Evolutionary conservation across 2,888 invertebrate species (phyloP).

Genomic region (Meteorus colon): DNA sequence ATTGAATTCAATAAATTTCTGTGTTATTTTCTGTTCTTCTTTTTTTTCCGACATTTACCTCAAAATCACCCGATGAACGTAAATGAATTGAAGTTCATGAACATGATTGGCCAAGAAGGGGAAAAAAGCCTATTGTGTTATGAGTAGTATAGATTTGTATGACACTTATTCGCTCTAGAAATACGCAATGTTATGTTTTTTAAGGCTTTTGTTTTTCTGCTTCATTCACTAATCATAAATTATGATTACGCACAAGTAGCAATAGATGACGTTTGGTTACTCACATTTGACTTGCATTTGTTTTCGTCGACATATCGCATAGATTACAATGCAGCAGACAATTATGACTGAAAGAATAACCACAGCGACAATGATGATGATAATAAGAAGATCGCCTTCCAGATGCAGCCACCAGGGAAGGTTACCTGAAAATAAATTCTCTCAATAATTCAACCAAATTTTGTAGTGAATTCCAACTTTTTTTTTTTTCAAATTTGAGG

Average conservation of each 20-base stretch:
- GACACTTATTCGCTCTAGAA: background rate
- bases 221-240: background rate
- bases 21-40: too few species aligned
- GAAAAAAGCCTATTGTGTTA: background rate
- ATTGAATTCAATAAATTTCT: too few species aligned
- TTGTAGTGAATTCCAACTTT: background rate
- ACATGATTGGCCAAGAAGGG: background rate
- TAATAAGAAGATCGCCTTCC: conserved; percentile 85
- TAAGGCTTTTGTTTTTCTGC: background rate
- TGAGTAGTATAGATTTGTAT: background rate
- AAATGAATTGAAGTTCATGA: background rate
- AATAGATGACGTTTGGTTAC: conserved; percentile 67
- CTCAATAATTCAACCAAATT: conserved; percentile 9
- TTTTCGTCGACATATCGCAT: conserved; percentile 89
- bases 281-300: conserved; percentile 88
- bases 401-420: conserved; percentile 86
- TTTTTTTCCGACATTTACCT: too few species aligned
- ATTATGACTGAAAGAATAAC: conserved; percentile 82
- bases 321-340: conserved; percentile 88
- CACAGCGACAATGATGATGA: conserved; percentile 82
- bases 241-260: conserved; percentile 19
- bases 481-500: background rate
- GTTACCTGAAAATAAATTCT: conserved; percentile 76
- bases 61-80: background rate
- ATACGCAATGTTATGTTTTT: background rate